phyloP scores from a whole-genome alignment of 2,113 vertebrate genomes.

The Pipa parva region DNA sequence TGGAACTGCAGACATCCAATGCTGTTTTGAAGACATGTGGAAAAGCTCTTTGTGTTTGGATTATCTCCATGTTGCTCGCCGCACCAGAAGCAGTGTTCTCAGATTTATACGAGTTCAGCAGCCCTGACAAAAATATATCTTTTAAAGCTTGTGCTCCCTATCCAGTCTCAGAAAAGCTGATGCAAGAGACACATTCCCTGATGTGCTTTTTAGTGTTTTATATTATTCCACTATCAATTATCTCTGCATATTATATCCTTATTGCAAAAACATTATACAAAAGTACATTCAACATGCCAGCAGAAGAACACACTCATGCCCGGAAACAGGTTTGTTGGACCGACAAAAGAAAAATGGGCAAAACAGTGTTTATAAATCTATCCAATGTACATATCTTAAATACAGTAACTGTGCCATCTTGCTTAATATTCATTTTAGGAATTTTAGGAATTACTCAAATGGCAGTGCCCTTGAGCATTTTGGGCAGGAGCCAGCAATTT shows the following conservation, averaged over 20 bases:
- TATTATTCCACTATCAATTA: conserved; percentile 66
- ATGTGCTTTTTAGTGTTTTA: conserved; percentile 73
- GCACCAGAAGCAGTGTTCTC: conserved; percentile 72
- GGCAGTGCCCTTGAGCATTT: no score
- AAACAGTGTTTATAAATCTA: no score
- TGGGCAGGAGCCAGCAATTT: no score
- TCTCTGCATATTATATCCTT: conserved; percentile 72
- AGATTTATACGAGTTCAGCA: conserved; percentile 64
- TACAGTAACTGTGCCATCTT: no score
- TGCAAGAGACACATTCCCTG: conserved; percentile 69
- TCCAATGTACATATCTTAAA: no score
- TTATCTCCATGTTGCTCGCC: conserved; percentile 66
- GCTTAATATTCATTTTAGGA: no score
- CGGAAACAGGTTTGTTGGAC: conserved; percentile 65
- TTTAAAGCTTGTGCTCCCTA: conserved; percentile 67
- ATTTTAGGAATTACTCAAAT: no score
- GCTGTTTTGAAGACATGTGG: conserved; percentile 66
- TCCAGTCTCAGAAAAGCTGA: conserved; percentile 62
- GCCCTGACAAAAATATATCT: conserved; percentile 60
- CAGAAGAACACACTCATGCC: conserved; percentile 66
- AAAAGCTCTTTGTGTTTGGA: conserved; percentile 68
- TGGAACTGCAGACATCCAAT: conserved; percentile 67
- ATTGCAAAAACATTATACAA: conserved; percentile 70
- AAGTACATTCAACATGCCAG: conserved; percentile 70
- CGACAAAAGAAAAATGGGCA: no score